phyloP scores from a whole-genome alignment of 2,888 invertebrate genomes.

The Teleogryllus oceanicus region DNA sequence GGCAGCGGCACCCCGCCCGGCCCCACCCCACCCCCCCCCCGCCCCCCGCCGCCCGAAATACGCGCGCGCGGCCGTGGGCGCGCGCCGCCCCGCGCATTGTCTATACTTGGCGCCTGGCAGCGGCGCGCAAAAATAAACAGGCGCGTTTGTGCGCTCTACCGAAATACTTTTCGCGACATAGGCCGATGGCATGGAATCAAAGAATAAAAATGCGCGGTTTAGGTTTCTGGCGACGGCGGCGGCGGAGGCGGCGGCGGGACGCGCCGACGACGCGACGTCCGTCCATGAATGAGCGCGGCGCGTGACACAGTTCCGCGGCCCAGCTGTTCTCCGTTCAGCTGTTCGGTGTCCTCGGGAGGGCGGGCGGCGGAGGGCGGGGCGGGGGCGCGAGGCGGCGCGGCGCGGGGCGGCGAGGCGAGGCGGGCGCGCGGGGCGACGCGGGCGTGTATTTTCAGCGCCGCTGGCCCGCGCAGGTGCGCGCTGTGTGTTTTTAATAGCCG shows the following conservation, averaged over 20 bases:
- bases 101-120: conserved; percentile 34
- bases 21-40: background rate
- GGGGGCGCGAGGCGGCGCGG: background rate
- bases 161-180: conserved; percentile 18
- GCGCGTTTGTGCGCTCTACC: conserved; percentile 20
- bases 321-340: background rate
- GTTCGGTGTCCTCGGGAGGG: background rate
- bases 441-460: background rate
- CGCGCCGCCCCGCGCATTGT: conserved; percentile 28
- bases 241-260: background rate
- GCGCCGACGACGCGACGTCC: conserved; percentile 11
- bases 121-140: conserved; percentile 28
- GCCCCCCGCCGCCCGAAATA: background rate
- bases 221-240: background rate
- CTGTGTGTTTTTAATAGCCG: conserved; percentile 18
- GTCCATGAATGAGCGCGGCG: background rate
- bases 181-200: conserved; percentile 6
- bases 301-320: background rate
- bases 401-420: background rate
- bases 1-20: background rate
- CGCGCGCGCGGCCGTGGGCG: background rate
- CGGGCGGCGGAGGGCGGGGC: background rate
- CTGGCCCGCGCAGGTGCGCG: conserved; percentile 5
- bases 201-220: conserved; percentile 18
- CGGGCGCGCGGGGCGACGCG: background rate